Evolutionary conservation across 2,113 vertebrate species (phyloP), one percentile per base, ranked within the genome.

Genomic region (Xiphophorus couchianus): DNA sequence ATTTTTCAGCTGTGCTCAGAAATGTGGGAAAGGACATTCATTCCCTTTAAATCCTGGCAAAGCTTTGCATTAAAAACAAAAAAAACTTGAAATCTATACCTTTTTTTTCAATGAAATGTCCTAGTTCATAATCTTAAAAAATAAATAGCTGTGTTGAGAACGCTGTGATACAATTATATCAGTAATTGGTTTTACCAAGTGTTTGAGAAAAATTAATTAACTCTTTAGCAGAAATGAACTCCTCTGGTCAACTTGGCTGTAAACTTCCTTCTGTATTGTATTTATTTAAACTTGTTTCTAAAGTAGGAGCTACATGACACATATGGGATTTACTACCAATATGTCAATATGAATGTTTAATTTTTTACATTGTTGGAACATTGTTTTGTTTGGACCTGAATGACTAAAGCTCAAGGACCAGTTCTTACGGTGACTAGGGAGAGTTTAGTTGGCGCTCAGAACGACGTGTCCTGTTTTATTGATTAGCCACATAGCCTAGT

Each of bases 401-500:
- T 64, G 69, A 35, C 64, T 17, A 35, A 77, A 83, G 65, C 35
- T 35, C 28, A 33, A 35, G 30, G 29, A 62, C 72, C 68, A 12
- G 30, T 70, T 54, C 31, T 54, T 17, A 37, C 62, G 66, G 37
- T 68, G 80, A 63, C n/a, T 78, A 28, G 70, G 54, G 77, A 62
- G 66, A 37, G 22, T 19, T 37, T 31, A 27, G 31, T 48, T 67
- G 63, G 12, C 66, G 71, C 72, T 31, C 17, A 73, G 51, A 82
- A 66, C 72, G 66, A 69, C 66, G 62, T 71, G 44, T 71, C 62
- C 33, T 73, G 60, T 77, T 71, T 60, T 70, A 80, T 85, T 83
- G 80, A 83, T 73, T 77, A 25, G 51, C 51, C 71, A 65, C 58
- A 69, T 66, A 58, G 31, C 66, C 80, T 30, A 54, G 35, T 63